Evolutionary conservation across 2,113 vertebrate species (phyloP).

Genomic region (Nothocercus nigrocapillus): DNA sequence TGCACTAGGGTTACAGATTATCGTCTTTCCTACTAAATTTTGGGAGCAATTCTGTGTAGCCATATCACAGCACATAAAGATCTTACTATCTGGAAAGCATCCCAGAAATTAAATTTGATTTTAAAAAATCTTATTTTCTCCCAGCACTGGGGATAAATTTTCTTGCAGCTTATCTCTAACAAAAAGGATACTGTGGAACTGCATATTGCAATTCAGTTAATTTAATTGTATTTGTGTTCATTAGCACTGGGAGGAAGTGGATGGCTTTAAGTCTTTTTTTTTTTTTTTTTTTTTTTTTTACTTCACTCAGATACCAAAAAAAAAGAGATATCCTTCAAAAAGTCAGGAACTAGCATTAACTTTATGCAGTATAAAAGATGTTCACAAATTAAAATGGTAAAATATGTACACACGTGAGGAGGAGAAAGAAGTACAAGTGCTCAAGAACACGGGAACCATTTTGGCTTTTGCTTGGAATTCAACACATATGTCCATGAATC

Average conservation of each 20-base stretch:
- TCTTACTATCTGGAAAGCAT: background rate
- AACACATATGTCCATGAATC: fast-evolving
- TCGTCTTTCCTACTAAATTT: background rate
- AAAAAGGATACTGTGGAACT: background rate
- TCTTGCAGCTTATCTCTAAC: background rate
- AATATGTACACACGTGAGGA: background rate
- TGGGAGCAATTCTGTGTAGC: background rate
- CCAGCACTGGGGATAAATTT: background rate
- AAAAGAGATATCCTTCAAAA: background rate
- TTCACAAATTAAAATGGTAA: background rate
- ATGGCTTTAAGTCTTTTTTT: background rate
- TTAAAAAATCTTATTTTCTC: background rate
- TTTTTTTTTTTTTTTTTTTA: background rate
- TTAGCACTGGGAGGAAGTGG: background rate
- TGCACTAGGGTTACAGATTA: background rate
- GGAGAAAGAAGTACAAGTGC: background rate
- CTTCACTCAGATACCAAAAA: background rate
- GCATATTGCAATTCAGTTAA: background rate
- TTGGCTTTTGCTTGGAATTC: background rate
- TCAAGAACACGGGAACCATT: background rate
- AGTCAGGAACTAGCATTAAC: background rate
- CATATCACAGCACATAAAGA: background rate
- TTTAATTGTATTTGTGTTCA: background rate
- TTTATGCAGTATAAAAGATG: background rate
- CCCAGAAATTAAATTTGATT: background rate